Base-by-base conservation (phyloP, 2,888 invertebrate genomes). In the Diaphora mendica region DNA sequence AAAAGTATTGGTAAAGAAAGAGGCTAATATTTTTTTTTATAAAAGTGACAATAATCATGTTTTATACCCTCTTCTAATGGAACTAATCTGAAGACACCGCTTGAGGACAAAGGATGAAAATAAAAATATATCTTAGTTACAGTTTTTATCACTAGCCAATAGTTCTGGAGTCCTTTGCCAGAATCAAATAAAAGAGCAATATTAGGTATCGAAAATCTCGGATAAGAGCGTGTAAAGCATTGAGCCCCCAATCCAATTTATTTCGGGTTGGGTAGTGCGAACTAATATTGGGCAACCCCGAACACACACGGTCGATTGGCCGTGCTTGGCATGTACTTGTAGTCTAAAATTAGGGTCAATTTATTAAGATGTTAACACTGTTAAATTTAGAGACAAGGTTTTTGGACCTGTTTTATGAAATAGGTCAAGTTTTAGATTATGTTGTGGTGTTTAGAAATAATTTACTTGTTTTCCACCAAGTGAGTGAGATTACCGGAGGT, bases 211-310 rank as follows among this genome's bases (percentile, higher is more conserved):
- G 80, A 69, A 79, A 81, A 85, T 83, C 84, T 82, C 73, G 72
- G 80, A 79, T 82, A 83, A 86, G 84, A 80, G 80, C 79, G 85
- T 85, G 82, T 87, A 82, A 84, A 83, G 82, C 81, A 83, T 82
- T 85, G 79, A 75, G 75, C 66, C 70, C 80, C 78, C 83, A 86
- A 89, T 88, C 85, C 84, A 86, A 89, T 88, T 89, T 87, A 78
- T 77, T 76, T 75, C 79, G 79, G 81, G 79, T 79, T 65, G 76
- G 79, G 74, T 74, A 72, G 82, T 82, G 76, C 74, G 75, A 78
- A 79, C 81, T 80, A 86, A 88, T 86, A 84, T 83, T 82, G 80
- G 77, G 76, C 78, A 80, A 84, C 84, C 85, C 81, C 83, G 85
- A 76, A 75, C 72, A 79, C 78, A 71, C 76, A 70, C 78, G 69